Conservation (phyloP, 1,140 invertebrate genomes). For the Chlorops oryzae region DNA sequence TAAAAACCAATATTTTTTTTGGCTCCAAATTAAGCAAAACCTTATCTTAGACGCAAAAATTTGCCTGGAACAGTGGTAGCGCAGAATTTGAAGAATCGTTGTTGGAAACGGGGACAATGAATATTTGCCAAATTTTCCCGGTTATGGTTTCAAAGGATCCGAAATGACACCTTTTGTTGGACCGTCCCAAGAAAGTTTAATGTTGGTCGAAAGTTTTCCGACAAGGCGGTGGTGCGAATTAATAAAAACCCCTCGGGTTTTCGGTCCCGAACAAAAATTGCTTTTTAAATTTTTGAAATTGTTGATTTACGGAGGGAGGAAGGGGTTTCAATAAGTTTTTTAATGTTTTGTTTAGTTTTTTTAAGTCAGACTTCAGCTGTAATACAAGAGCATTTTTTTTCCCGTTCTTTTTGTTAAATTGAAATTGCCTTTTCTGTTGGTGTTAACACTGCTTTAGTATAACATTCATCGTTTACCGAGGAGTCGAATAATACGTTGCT, state of each 20-base stretch:
- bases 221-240: no score
- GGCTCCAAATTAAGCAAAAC: constrained; percentile 7
- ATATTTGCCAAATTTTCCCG: constrained; percentile 20
- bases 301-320: no score
- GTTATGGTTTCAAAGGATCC: no score
- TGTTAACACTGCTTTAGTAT: no score
- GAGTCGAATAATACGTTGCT: no score
- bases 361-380: no score
- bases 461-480: no score
- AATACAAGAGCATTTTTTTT: background rate
- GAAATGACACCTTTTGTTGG: no score
- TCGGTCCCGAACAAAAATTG: background rate
- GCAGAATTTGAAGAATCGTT: constrained; percentile 23
- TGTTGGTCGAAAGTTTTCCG: no score
- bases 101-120: constrained; percentile 30
- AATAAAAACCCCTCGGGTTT: background rate
- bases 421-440: no score
- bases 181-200: constrained; percentile 22
- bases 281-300: background rate
- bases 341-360: no score
- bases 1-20: constrained; percentile 37
- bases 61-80: constrained; percentile 10
- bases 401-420: background rate
- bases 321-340: no score
- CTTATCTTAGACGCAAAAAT: constrained; percentile 9